Percentiles rank a stretch among this genome's conserved stretches.
These are phyloP conservation scores for Vicugna pacos DNA, from an alignment of 2,113 vertebrate genomes.

Conservation along the genomic window DNA sequence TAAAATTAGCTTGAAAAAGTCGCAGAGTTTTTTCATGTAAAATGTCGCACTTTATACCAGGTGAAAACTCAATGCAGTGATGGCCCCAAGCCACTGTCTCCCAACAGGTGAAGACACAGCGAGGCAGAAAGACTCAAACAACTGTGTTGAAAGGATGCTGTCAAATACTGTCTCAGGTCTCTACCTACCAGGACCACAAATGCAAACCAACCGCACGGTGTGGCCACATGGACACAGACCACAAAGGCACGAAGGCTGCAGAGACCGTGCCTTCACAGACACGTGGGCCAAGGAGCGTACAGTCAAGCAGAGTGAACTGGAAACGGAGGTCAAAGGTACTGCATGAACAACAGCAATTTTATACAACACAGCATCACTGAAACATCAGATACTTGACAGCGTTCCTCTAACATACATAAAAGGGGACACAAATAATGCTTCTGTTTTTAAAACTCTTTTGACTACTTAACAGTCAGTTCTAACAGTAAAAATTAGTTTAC, in stretches of 20 bases:
- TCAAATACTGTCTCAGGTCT: not conserved
- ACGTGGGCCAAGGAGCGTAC: constrained; percentile 59
- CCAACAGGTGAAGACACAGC: constrained; percentile 28
- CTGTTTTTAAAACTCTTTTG: constrained; percentile 53
- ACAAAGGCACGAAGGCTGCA: constrained; percentile 13
- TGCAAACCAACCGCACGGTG: constrained; percentile 11
- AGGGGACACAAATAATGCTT: constrained; percentile 66
- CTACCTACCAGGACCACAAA: constrained; percentile 9
- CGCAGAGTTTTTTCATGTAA: constrained; percentile 56
- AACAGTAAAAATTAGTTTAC: constrained; percentile 52
- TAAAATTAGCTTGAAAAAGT: constrained; percentile 50
- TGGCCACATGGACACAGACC: not conserved
- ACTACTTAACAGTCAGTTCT: constrained; percentile 62
- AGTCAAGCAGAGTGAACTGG: constrained; percentile 45
- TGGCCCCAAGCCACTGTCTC: constrained; percentile 48
- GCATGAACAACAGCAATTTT: constrained; percentile 67
- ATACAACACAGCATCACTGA: constrained; percentile 62
- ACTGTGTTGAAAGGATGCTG: constrained; percentile 12
- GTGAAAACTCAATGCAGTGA: constrained; percentile 73
- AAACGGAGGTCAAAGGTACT: constrained; percentile 39
- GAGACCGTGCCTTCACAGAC: constrained; percentile 63
- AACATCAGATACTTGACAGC: constrained; percentile 50
- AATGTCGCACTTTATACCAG: constrained; percentile 67
- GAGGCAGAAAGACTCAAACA: not conserved
- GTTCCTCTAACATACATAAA: constrained; percentile 74